phyloP scores from a whole-genome alignment of 1,140 invertebrate genomes.

The Drosophila sproati region DNA sequence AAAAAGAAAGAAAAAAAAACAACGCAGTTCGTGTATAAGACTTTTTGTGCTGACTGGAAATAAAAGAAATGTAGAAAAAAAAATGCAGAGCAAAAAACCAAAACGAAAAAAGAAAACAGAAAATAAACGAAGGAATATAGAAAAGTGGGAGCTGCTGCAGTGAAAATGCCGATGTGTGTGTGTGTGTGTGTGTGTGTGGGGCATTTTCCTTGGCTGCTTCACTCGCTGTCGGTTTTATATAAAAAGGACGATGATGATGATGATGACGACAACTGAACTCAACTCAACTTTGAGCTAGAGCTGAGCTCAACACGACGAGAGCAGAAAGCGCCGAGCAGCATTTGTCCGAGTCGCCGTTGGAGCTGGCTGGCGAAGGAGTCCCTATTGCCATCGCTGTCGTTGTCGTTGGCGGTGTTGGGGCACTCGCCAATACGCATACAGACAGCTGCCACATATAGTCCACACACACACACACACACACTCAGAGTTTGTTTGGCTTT shows the following conservation, averaged over 20 bases:
- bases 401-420: neutral
- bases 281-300: slow-evolving; percentile 38
- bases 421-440: slow-evolving; percentile 77
- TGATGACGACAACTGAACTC: slow-evolving; percentile 38
- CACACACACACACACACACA: slow-evolving; percentile 29
- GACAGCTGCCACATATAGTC: slow-evolving; percentile 68
- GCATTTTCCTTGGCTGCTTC: slow-evolving; percentile 67
- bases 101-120: slow-evolving; percentile 21
- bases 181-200: slow-evolving; percentile 32
- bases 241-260: slow-evolving; percentile 48
- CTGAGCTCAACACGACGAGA: slow-evolving; percentile 41
- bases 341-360: slow-evolving; percentile 48
- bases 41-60: slow-evolving; percentile 76
- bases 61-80: slow-evolving; percentile 75
- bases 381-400: neutral
- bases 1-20: slow-evolving; percentile 20
- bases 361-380: slow-evolving; percentile 33
- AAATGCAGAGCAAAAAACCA: neutral
- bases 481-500: slow-evolving; percentile 43
- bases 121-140: slow-evolving; percentile 22
- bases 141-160: slow-evolving; percentile 37
- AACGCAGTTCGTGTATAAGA: slow-evolving; percentile 74
- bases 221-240: slow-evolving; percentile 63
- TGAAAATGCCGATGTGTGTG: slow-evolving; percentile 36
- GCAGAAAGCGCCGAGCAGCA: slow-evolving; percentile 39